phyloP scores from a whole-genome alignment of 2,113 vertebrate genomes.

The Scytalopus superciliaris region DNA sequence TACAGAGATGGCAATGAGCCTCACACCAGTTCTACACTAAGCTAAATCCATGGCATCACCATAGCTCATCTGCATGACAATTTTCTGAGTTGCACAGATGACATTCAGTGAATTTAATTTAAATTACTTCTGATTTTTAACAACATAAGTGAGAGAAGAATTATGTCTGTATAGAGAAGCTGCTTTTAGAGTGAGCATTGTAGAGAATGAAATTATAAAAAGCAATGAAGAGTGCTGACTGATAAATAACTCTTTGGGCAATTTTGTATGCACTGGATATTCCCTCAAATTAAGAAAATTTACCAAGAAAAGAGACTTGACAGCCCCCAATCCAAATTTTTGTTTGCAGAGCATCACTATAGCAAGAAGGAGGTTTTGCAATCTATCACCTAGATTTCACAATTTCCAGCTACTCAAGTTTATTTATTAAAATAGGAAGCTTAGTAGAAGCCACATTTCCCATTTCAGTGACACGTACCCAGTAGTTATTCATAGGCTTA shows the following conservation, averaged over 20 bases:
- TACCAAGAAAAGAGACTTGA: background rate
- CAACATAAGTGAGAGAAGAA: background rate
- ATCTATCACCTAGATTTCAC: conserved; percentile 18
- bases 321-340: background rate
- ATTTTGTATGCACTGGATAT: background rate
- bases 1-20: background rate
- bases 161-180: background rate
- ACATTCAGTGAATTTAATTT: background rate
- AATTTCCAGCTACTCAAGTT: background rate
- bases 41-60: background rate
- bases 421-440: background rate
- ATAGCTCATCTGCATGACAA: background rate
- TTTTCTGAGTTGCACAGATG: background rate
- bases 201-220: background rate
- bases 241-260: background rate
- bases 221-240: background rate
- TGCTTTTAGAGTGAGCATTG: background rate
- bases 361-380: background rate
- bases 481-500: background rate
- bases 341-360: background rate
- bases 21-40: background rate
- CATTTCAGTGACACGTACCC: background rate
- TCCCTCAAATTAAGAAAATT: background rate
- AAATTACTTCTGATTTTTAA: background rate
- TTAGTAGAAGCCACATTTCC: background rate